Percentiles rank a stretch among this genome's conserved stretches.
Conservation (phyloP, 2,888 invertebrate species). For the Lacanobia wlatinum region DNA sequence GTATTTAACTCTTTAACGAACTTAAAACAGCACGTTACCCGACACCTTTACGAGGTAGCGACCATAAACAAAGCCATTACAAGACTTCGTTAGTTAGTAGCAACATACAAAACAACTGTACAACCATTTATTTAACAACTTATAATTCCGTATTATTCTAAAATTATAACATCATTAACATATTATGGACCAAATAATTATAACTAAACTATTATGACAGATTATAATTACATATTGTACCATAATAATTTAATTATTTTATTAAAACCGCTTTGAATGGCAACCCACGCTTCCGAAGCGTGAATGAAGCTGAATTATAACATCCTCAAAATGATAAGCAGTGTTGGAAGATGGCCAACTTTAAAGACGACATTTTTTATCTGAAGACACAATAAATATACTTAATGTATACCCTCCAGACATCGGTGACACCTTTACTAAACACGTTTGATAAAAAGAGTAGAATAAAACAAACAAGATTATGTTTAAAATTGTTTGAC, state of each 20-base stretch:
- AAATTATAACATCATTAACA: not conserved
- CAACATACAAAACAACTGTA: slow-evolving; percentile 1
- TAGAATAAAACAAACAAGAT: slow-evolving; percentile 61
- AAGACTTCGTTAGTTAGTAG: slow-evolving; percentile 5
- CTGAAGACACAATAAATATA: slow-evolving; percentile 78
- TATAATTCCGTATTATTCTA: slow-evolving; percentile 2
- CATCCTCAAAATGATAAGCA: slow-evolving; percentile 72
- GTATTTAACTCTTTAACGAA: not conserved
- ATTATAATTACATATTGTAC: not conserved
- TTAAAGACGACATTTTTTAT: slow-evolving; percentile 66
- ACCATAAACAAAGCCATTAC: slow-evolving; percentile 25
- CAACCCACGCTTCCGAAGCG: slow-evolving; percentile 63
- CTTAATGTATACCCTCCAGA: slow-evolving; percentile 78
- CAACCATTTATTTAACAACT: not conserved
- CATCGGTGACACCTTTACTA: slow-evolving; percentile 82
- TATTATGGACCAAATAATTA: slow-evolving; percentile 2
- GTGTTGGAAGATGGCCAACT: slow-evolving; percentile 76
- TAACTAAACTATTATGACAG: slow-evolving; percentile 8
- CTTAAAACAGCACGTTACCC: not conserved
- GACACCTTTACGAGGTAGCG: slow-evolving; percentile 6
- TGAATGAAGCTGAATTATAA: slow-evolving; percentile 72
- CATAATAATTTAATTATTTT: not conserved
- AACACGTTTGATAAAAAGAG: slow-evolving; percentile 74
- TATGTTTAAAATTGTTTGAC: slow-evolving; percentile 40
- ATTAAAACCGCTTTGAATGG: slow-evolving; percentile 61